Base-by-base conservation (phyloP, 2,113 vertebrate species). In the Neodontobutis hainanensis region DNA sequence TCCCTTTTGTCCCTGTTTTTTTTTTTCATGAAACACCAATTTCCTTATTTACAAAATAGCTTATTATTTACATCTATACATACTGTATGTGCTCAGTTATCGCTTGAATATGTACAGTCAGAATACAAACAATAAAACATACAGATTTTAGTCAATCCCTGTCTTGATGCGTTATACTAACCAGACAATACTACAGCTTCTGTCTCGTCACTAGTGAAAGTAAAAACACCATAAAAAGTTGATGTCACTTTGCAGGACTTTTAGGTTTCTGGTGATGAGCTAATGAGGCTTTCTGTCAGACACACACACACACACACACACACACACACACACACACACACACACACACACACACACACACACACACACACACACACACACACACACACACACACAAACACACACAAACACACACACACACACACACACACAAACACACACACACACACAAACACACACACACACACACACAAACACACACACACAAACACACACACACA, bases 361-460 rank as follows among this genome's bases (percentile, higher is more conserved):
- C 65, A 46, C 52, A 32, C 32, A 35, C 43, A 16, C 43, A 5
- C 46, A 10, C 58, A 35, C 77, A 53, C 62, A 56, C 53, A 38
- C 16, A 51, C 44, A 57, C 75, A 68, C 60, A n/a, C 38, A 19
- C n/a, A 34, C 61, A 56, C 59, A 60, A n/a, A n/a, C n/a, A n/a
- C n/a, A n/a, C n/a, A n/a, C n/a, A n/a, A n/a, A n/a, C n/a, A n/a
- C n/a, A n/a, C n/a, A n/a, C n/a, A 5, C 46, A 8, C 58, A 61
- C 27, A 38, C 61, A 43, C 52, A 48, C 51, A 34, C 48, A 14
- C 6, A 6, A 34, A 10, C 61, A 3, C 19, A 12, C 46, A 5
- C 12, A 8, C 48, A 10, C 61, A 5, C 19, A 11, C 40, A 10
- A 36, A 6, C 47, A 5, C 50, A 53, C 14, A 46, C 49, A 15